A percentile compares a stretch with the other conserved stretches of the same genome.
These are phyloP conservation scores for Pteria penguin DNA, from an alignment of 2,888 invertebrate species.

Conservation along the genomic window DNA sequence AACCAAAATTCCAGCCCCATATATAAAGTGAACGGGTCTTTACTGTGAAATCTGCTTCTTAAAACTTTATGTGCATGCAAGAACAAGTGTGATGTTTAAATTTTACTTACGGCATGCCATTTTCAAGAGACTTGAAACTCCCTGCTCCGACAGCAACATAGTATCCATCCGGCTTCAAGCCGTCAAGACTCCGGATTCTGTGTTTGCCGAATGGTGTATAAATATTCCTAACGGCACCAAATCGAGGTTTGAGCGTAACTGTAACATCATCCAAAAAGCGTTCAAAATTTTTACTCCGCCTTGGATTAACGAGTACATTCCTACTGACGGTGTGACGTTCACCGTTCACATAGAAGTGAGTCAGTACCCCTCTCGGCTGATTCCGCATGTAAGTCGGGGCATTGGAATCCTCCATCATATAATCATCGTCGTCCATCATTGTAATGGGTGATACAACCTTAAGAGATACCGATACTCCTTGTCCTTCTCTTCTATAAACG, in stretches of 20 bases:
- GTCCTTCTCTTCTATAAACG: too few species aligned
- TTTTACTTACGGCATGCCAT: constrained; percentile 28
- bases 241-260: constrained; percentile 22
- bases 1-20: too few species aligned
- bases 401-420: neutral
- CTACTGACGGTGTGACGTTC: constrained; percentile 12
- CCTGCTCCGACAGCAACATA: constrained; percentile 29
- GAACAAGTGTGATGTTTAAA: too few species aligned
- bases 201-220: constrained; percentile 26
- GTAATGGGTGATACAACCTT: neutral
- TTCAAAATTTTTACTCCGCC: constrained; percentile 19
- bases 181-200: constrained; percentile 13
- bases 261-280: constrained; percentile 27
- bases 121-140: constrained; percentile 12
- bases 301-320: constrained; percentile 31
- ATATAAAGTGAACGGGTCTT: too few species aligned
- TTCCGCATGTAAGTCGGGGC: constrained; percentile 19
- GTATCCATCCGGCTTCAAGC: constrained; percentile 15
- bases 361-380: constrained; percentile 4
- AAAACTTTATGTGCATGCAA: too few species aligned
- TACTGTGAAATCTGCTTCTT: too few species aligned
- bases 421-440: neutral
- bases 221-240: constrained; percentile 32
- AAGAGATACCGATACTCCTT: too few species aligned
- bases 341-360: constrained; percentile 23